A percentile compares a stretch with the other conserved stretches of the same genome.
Evolutionary conservation across 2,113 vertebrate species (phyloP).

Genomic region (Smithornis capensis): DNA sequence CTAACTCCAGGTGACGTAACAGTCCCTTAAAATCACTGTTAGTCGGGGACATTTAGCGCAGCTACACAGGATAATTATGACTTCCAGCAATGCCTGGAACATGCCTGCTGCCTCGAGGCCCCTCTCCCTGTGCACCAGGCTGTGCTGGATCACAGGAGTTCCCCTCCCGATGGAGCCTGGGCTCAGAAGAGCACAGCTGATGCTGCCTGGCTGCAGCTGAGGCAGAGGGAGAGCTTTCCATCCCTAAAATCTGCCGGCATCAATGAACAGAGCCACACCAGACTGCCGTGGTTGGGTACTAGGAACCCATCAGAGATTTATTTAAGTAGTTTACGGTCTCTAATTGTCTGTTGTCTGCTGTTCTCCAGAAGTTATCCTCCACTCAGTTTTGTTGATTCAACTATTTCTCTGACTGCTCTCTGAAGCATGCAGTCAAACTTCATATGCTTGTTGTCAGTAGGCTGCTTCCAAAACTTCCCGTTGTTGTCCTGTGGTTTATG

Average conservation of each 20-base stretch:
- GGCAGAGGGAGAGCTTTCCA: background rate
- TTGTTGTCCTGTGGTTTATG: background rate
- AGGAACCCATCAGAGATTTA: background rate
- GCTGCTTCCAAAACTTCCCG: background rate
- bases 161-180: background rate
- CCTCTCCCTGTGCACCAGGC: rapidly evolving
- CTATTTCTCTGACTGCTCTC: background rate
- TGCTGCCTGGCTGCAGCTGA: background rate
- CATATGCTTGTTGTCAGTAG: background rate
- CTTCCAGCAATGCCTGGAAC: background rate
- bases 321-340: background rate
- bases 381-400: background rate
- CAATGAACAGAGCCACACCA: background rate
- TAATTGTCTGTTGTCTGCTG: background rate
- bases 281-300: rapidly evolving
- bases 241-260: background rate
- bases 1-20: background rate
- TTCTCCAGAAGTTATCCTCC: background rate
- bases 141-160: background rate
- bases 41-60: background rate
- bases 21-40: background rate
- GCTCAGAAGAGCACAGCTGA: background rate
- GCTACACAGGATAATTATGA: background rate
- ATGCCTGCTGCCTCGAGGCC: background rate
- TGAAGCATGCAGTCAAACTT: background rate